Evolutionary conservation across 2,888 invertebrate genomes (phyloP).

Genomic region (Girardia tigrina): DNA sequence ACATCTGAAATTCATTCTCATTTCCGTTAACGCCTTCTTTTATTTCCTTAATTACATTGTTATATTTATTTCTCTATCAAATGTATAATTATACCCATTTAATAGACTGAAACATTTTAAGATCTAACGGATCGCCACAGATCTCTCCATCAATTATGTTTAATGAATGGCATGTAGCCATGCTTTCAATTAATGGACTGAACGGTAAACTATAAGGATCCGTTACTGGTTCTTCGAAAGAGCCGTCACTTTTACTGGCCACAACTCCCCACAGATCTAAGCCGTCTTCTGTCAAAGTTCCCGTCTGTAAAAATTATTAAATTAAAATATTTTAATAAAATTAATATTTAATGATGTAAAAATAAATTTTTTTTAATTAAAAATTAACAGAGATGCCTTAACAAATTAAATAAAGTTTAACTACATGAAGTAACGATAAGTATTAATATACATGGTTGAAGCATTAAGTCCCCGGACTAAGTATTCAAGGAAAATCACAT

Average conservation of each 20-base stretch:
- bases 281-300: constrained; percentile 51
- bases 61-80: not conserved
- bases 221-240: constrained; percentile 38
- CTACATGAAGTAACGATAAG: no score
- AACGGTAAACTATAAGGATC: not conserved
- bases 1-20: constrained; percentile 44
- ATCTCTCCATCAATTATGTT: constrained; percentile 49
- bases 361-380: no score
- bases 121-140: constrained; percentile 52
- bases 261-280: constrained; percentile 48
- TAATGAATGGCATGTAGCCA: constrained; percentile 53
- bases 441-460: no score
- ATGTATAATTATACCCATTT: constrained; percentile 46
- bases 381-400: no score
- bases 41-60: constrained; percentile 29
- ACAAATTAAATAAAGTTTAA: no score
- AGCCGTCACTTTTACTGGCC: constrained; percentile 39
- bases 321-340: no score
- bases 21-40: constrained; percentile 31
- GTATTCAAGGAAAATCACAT: no score
- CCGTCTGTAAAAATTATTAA: constrained; percentile 46
- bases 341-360: no score
- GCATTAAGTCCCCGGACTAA: no score
- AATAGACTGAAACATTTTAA: constrained; percentile 52
- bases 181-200: constrained; percentile 42